These are phyloP conservation scores for Tricholaema leucomelas DNA, from an alignment of 2,113 vertebrate species.

Conservation along the genomic window DNA sequence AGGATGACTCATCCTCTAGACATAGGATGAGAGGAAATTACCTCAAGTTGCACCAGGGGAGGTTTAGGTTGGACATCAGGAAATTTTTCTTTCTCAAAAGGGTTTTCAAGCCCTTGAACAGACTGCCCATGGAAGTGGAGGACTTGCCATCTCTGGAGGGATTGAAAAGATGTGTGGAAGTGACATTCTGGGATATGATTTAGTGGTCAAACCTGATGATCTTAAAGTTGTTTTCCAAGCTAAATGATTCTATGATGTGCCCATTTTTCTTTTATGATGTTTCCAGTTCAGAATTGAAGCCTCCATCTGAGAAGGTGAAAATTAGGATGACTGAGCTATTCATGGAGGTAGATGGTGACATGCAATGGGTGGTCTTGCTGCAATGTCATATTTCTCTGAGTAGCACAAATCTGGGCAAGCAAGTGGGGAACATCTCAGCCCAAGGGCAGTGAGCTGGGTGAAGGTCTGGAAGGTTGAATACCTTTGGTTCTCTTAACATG, in stretches of 20 bases:
- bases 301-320: neutral
- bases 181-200: accelerated
- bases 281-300: neutral
- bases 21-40: neutral
- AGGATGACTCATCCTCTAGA: constrained; percentile 1
- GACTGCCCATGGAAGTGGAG: neutral
- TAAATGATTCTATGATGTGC: neutral
- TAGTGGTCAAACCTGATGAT: accelerated
- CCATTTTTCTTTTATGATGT: neutral
- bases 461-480: neutral
- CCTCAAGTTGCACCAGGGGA: neutral
- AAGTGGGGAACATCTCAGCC: accelerated
- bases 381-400: accelerated
- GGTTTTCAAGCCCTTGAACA: neutral
- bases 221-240: neutral
- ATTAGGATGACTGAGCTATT: neutral
- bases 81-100: neutral
- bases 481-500: neutral
- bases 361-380: neutral
- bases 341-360: accelerated
- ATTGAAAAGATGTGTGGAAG: accelerated
- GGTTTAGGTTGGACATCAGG: neutral
- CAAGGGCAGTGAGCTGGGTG: neutral
- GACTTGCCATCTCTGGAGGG: neutral
- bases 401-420: neutral